Percentiles rank a stretch among this genome's conserved stretches.
Conservation (phyloP, 2,113 vertebrate species). For the Hyperopisus bebe region DNA sequence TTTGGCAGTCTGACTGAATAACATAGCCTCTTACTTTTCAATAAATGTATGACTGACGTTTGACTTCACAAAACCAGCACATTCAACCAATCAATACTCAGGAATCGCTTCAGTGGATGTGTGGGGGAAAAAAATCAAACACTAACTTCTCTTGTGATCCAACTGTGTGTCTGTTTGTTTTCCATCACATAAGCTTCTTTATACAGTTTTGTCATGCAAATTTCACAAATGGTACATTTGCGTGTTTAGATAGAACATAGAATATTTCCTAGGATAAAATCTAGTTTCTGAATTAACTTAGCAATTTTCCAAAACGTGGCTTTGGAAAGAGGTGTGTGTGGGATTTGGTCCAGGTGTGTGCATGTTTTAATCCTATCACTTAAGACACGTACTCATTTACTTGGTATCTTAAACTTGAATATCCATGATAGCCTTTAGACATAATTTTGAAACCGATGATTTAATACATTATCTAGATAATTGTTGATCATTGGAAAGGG, state of each 20-base stretch:
- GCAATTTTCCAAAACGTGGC: background rate
- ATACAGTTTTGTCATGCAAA: background rate
- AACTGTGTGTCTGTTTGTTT: background rate
- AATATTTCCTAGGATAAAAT: background rate
- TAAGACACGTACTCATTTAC: slow-evolving; percentile 5
- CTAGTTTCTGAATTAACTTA: background rate
- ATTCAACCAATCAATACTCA: slow-evolving; percentile 8
- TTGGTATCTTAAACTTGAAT: background rate
- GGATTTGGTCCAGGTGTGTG: background rate
- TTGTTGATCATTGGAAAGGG: background rate
- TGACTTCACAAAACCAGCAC: slow-evolving; percentile 15
- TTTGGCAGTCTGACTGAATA: background rate
- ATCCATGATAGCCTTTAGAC: slow-evolving; percentile 10
- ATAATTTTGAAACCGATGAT: background rate
- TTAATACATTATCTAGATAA: background rate
- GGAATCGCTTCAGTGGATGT: slow-evolving; percentile 12
- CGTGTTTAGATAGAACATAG: background rate
- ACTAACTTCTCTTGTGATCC: background rate
- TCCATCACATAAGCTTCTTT: background rate
- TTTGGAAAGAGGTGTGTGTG: background rate
- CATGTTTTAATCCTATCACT: background rate
- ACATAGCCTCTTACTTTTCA: background rate
- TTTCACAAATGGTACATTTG: background rate
- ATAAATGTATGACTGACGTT: background rate
- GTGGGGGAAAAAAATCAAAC: background rate